Percentiles rank a stretch among this genome's conserved stretches.
phyloP scores from a whole-genome alignment of 2,113 vertebrate genomes.

The Oryzias javanicus region DNA sequence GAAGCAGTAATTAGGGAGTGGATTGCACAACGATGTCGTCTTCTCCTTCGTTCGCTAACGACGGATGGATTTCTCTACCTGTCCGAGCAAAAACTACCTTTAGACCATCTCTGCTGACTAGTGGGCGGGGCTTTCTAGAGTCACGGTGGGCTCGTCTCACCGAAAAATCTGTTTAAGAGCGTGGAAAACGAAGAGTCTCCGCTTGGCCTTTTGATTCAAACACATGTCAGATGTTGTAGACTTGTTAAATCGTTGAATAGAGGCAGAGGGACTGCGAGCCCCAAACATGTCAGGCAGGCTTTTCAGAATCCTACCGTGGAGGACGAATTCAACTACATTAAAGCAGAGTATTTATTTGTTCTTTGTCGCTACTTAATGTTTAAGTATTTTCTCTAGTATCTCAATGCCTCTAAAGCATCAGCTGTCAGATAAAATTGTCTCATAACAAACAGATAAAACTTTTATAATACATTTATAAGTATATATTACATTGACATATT shows the following conservation, averaged over 20 bases:
- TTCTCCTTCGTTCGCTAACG: slow-evolving; percentile 40
- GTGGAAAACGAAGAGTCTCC: slow-evolving; percentile 50
- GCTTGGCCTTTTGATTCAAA: slow-evolving; percentile 62
- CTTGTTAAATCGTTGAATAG: slow-evolving; percentile 38
- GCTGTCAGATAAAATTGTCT: too few species aligned
- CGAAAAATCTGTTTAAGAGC: slow-evolving; percentile 33
- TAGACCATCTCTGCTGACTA: slow-evolving; percentile 38
- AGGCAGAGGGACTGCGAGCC: slow-evolving; percentile 34
- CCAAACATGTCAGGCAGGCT: slow-evolving; percentile 27
- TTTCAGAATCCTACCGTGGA: slow-evolving; percentile 22
- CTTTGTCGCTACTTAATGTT: too few species aligned
- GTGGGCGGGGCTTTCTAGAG: slow-evolving; percentile 28
- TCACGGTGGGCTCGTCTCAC: slow-evolving; percentile 45
- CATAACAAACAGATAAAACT: too few species aligned
- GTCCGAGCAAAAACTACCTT: not conserved
- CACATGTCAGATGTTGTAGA: slow-evolving; percentile 62
- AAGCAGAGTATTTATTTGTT: not conserved
- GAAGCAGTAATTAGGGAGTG: slow-evolving; percentile 80
- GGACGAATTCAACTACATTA: too few species aligned
- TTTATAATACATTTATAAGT: too few species aligned
- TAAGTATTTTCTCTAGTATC: too few species aligned
- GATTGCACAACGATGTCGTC: slow-evolving; percentile 72
- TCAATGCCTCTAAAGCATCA: too few species aligned
- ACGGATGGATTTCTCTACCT: slow-evolving; percentile 32
- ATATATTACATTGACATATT: too few species aligned